Evolutionary conservation across 2,113 vertebrate species (phyloP).

Genomic region (Noctilio leporinus): DNA sequence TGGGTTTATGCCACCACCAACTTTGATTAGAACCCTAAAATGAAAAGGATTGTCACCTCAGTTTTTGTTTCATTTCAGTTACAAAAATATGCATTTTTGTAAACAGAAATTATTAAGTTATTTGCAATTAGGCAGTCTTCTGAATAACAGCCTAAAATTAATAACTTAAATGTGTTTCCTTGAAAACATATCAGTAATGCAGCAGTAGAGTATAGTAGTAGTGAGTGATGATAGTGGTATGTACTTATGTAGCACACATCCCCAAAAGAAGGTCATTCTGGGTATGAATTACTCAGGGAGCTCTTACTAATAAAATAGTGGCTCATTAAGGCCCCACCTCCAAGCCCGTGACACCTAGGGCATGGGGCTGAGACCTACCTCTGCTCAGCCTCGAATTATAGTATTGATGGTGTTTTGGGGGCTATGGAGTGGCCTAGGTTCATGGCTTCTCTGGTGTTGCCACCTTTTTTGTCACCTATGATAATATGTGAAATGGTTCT

Average conservation of each 20-base stretch:
- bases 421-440: slow-evolving; percentile 73
- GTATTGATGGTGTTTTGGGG: fast-evolving
- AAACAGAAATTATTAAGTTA: neutral
- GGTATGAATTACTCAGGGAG: neutral
- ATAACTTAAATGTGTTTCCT: neutral
- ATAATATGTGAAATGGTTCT: too few relatives aligned
- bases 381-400: fast-evolving
- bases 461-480: neutral
- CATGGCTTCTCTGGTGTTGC: slow-evolving; percentile 70
- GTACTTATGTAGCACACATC: neutral
- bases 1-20: neutral
- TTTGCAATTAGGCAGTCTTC: neutral
- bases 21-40: neutral
- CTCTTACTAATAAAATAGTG: neutral
- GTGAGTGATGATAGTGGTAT: neutral
- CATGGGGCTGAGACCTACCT: fast-evolving
- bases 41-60: neutral
- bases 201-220: neutral
- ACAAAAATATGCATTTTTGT: neutral
- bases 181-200: neutral
- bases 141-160: neutral
- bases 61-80: neutral
- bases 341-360: slow-evolving; percentile 73
- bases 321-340: fast-evolving
- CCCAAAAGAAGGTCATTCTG: neutral